These are phyloP conservation scores for Ceyx cyanopectus DNA, from an alignment of 2,113 vertebrate genomes.

Conservation along the genomic window DNA sequence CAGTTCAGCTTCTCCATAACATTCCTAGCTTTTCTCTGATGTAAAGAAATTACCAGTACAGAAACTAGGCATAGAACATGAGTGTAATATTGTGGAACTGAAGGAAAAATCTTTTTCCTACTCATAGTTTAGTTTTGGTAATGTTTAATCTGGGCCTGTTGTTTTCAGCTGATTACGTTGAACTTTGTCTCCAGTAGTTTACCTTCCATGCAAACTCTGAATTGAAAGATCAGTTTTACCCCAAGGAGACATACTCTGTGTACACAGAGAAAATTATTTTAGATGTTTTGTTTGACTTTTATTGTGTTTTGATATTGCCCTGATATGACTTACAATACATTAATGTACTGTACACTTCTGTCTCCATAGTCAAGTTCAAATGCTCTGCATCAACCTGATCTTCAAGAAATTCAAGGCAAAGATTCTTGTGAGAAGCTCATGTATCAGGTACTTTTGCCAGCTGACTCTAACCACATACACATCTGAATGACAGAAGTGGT, in stretches of 20 bases:
- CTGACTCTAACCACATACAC: neutral
- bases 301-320: neutral
- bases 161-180: neutral
- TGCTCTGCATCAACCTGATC: neutral
- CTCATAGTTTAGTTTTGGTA: neutral
- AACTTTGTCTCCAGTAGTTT: neutral
- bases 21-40: neutral
- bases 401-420: neutral
- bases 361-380: neutral
- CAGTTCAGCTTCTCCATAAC: neutral
- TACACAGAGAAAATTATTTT: neutral
- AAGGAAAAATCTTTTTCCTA: neutral
- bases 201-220: neutral
- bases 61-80: neutral
- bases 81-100: neutral
- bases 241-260: neutral
- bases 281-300: neutral
- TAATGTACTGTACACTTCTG: neutral
- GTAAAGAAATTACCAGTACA: neutral
- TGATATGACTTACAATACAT: neutral
- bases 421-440: neutral
- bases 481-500: neutral
- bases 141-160: neutral
- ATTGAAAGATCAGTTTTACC: conserved; percentile 13
- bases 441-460: neutral